phyloP scores from a whole-genome alignment of 2,888 invertebrate species.

The Plagodis pulveraria region DNA sequence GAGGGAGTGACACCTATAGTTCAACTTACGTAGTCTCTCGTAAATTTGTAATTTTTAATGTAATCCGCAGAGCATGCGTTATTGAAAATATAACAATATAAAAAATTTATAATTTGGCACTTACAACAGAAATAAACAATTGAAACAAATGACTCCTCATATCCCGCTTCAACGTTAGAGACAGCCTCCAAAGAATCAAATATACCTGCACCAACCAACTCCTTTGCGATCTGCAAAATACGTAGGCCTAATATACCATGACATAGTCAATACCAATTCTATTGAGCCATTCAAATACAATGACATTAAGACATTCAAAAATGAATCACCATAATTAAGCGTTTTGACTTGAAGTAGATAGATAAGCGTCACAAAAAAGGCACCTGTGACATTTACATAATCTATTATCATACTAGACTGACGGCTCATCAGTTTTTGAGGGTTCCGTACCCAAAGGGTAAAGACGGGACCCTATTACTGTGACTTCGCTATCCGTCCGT shows the following conservation, averaged over 20 bases:
- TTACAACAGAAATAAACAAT: conserved; percentile 82
- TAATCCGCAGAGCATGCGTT: too few species aligned
- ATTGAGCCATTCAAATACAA: conserved; percentile 23
- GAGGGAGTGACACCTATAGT: too few species aligned
- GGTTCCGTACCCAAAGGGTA: too few species aligned
- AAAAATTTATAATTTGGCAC: too few species aligned
- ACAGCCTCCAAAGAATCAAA: conserved; percentile 88
- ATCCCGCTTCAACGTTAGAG: conserved; percentile 86
- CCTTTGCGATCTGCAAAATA: conserved; percentile 57
- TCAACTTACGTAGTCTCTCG: too few species aligned
- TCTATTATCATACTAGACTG: conserved; percentile 20
- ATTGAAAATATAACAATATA: too few species aligned
- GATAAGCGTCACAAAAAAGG: conserved; percentile 9
- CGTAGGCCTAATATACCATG: conserved; percentile 4
- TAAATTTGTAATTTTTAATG: too few species aligned
- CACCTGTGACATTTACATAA: conserved; percentile 18
- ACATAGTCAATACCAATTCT: conserved; percentile 10
- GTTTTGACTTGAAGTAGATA: conserved; percentile 11
- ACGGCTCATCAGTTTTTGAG: conserved; percentile 16
- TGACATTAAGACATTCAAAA: conserved; percentile 31
- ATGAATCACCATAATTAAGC: conserved; percentile 41
- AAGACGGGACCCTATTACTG: too few species aligned
- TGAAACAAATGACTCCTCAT: conserved; percentile 83
- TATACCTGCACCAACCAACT: conserved; percentile 86
- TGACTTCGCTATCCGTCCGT: too few species aligned